Evolutionary conservation across 1,140 invertebrate species (phyloP).

Genomic region (Aphis craccivora): DNA sequence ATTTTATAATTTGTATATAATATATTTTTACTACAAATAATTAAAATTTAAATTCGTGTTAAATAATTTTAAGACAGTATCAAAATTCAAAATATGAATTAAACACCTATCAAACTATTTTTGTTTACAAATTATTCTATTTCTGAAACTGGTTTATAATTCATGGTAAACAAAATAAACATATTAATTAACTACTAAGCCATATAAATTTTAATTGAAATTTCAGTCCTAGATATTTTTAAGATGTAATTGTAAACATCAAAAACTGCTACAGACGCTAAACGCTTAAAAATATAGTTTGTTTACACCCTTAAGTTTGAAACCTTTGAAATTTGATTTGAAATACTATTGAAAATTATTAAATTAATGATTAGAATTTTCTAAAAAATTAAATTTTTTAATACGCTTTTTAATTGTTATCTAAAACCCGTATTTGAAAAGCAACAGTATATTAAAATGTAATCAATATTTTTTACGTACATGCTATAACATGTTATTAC

Average conservation of each 20-base stretch:
- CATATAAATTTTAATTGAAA: no score
- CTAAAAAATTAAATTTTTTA: not conserved
- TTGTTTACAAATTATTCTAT: no score
- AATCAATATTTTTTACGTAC: not conserved
- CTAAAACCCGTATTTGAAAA: not conserved
- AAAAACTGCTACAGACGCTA: not conserved
- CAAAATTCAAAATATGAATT: not conserved
- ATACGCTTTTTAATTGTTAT: not conserved
- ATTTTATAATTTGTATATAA: not conserved
- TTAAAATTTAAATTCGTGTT: not conserved
- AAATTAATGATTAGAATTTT: not conserved
- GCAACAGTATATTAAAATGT: not conserved
- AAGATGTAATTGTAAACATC: not conserved
- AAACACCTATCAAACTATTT: not conserved
- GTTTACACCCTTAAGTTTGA: not conserved
- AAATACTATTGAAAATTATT: not conserved
- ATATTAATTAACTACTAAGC: not conserved
- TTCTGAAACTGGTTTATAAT: not conserved
- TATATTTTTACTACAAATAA: not conserved
- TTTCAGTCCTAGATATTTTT: not conserved
- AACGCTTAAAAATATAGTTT: not conserved
- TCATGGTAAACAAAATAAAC: not conserved
- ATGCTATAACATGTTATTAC: no score
- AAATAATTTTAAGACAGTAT: not conserved
- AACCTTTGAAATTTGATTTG: not conserved